These are phyloP conservation scores for Crypturellus tataupa DNA, from an alignment of 2,797 vertebrate species.

Conservation along the genomic window DNA sequence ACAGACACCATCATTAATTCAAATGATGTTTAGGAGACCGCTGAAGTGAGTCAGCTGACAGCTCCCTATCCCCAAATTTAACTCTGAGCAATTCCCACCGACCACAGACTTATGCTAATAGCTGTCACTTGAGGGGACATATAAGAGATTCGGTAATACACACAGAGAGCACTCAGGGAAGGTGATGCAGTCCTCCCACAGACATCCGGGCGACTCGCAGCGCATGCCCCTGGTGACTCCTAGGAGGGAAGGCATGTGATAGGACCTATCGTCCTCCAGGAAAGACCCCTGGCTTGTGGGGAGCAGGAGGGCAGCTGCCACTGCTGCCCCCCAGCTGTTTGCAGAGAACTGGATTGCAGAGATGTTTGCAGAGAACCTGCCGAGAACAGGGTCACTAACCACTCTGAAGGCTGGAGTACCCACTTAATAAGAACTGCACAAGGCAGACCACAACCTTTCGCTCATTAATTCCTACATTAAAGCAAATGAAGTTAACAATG, in stretches of 20 bases:
- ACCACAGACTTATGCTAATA: background rate
- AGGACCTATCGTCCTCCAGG: background rate
- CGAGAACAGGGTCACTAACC: background rate
- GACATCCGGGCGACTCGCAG: accelerated
- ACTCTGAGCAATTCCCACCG: background rate
- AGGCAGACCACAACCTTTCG: background rate
- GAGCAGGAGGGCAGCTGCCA: background rate
- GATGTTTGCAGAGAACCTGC: background rate
- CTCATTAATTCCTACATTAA: background rate
- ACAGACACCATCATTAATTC: slow-evolving; percentile 5
- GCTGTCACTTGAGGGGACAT: background rate
- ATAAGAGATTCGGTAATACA: background rate
- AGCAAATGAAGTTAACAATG: background rate
- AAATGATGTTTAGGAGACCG: background rate
- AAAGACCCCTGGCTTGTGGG: background rate
- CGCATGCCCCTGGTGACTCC: background rate
- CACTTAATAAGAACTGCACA: background rate
- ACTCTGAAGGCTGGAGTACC: background rate
- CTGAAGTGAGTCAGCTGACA: slow-evolving; percentile 1
- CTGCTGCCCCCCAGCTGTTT: background rate
- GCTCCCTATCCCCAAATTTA: slow-evolving; percentile 11
- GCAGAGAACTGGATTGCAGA: background rate
- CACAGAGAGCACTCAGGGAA: background rate
- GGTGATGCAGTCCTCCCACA: background rate
- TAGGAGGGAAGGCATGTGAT: background rate